These are phyloP conservation scores for Xerus rutilus DNA, from an alignment of 2,797 vertebrate species.

Conservation along the genomic window DNA sequence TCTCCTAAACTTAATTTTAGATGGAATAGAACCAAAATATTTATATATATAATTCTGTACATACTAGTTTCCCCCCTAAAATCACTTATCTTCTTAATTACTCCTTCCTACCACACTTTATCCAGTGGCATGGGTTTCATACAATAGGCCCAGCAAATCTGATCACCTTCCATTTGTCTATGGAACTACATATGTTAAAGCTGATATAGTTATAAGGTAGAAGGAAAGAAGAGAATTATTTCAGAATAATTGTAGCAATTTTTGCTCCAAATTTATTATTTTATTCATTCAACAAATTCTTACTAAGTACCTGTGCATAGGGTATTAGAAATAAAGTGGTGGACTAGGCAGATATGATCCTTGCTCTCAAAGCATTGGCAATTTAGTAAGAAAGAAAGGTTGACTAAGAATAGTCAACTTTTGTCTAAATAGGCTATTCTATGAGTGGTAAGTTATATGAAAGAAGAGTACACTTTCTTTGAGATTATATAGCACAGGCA, in stretches of 20 bases:
- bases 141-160: conserved; percentile 23
- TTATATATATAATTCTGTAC: conserved; percentile 35
- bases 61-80: neutral
- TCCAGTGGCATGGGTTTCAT: neutral
- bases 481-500: neutral
- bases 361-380: conserved; percentile 27
- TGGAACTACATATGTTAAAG: conserved; percentile 41
- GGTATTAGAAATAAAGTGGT: conserved; percentile 37
- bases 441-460: neutral
- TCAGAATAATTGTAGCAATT: conserved; percentile 46
- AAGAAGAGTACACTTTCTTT: conserved; percentile 50
- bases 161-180: conserved; percentile 36
- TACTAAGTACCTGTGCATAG: conserved; percentile 8
- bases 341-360: neutral
- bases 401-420: neutral
- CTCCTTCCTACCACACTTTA: conserved; percentile 18
- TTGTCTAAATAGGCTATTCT: conserved; percentile 20
- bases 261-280: conserved; percentile 42
- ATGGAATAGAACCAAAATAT: neutral
- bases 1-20: conserved; percentile 55
- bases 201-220: conserved; percentile 19
- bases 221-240: conserved; percentile 24
- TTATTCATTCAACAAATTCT: conserved; percentile 40
- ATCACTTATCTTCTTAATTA: neutral
- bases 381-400: conserved; percentile 34